Evolutionary conservation across 2,888 invertebrate species (phyloP).

Genomic region (Galerucella calmariensis): DNA sequence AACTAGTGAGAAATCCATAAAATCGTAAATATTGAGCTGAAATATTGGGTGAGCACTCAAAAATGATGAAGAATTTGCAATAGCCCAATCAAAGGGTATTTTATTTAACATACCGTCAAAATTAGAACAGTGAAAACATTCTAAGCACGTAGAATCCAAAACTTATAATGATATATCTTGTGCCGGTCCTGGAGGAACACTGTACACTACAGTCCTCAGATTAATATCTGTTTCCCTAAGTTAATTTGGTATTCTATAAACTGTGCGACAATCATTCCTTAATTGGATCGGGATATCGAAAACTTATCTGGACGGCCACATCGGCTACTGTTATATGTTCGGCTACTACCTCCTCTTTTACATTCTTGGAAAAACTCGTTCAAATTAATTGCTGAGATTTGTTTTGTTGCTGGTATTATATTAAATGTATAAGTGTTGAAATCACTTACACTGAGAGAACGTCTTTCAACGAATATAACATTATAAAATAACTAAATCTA

Average conservation of each 20-base stretch:
- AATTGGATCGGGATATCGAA: constrained; percentile 45
- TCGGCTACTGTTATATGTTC: constrained; percentile 49
- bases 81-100: too few relatives aligned
- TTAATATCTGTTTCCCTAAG: constrained; percentile 46
- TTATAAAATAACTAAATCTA: not conserved
- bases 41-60: too few relatives aligned
- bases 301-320: constrained; percentile 48
- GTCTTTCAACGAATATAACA: not conserved
- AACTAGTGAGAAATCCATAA: too few relatives aligned
- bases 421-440: constrained; percentile 15
- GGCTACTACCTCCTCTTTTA: constrained; percentile 18
- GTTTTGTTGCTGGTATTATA: constrained; percentile 19
- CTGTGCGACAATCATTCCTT: constrained; percentile 46
- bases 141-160: too few relatives aligned
- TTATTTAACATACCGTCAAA: too few relatives aligned
- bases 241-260: constrained; percentile 48
- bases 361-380: constrained; percentile 28
- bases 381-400: constrained; percentile 30
- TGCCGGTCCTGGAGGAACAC: constrained; percentile 7
- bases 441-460: constrained; percentile 7
- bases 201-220: constrained; percentile 28
- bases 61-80: too few relatives aligned
- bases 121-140: too few relatives aligned
- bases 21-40: too few relatives aligned
- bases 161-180: too few relatives aligned